phyloP scores from a whole-genome alignment of 2,113 vertebrate species.

The human (Homo sapiens) region GRCh38 chr1:5643501-5644000 shows the following conservation, averaged over 20 bases:
- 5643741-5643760: fast-evolving
- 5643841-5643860: fast-evolving
- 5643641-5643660: not conserved
- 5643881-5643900: not conserved
- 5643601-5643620: fast-evolving
- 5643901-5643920: not conserved
- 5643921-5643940: fast-evolving
- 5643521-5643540: not conserved
- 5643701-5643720: not conserved
- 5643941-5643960: fast-evolving
- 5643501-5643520: fast-evolving
- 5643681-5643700: fast-evolving
- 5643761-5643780: fast-evolving
- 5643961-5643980: fast-evolving
- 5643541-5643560: too few species aligned
- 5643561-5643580: fast-evolving
- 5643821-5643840: not conserved
- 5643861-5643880: not conserved
- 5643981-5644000: not conserved
- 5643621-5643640: not conserved
- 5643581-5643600: not conserved
- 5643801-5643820: not conserved
- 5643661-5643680: not conserved
- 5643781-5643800: fast-evolving
- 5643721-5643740: not conserved